Conservation (phyloP, 2,113 vertebrate genomes). For the Paralichthys olivaceus region DNA sequence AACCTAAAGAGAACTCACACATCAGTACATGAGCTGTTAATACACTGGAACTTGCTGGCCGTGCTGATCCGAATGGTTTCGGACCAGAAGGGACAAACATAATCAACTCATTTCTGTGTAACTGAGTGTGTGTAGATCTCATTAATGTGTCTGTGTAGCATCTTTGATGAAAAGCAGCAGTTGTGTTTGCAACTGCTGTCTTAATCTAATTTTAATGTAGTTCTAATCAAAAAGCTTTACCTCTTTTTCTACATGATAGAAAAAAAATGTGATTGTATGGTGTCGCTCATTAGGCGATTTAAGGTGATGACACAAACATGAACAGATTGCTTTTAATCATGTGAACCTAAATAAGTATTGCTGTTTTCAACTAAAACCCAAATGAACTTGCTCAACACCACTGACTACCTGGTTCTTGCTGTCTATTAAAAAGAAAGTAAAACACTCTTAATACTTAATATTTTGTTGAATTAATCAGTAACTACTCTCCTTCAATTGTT, state of each 20-base stretch:
- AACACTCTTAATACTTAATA: background rate
- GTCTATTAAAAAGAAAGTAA: background rate
- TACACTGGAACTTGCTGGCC: too few species aligned
- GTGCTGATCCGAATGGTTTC: background rate
- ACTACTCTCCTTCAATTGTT: background rate
- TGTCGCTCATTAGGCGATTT: background rate
- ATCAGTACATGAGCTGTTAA: too few species aligned
- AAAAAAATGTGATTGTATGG: background rate
- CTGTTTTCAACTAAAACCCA: background rate
- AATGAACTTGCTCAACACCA: too few species aligned
- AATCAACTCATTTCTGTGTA: background rate
- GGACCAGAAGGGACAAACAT: background rate
- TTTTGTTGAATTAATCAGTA: background rate
- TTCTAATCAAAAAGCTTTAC: background rate
- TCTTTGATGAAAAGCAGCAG: background rate
- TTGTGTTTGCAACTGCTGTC: background rate
- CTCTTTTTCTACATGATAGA: background rate
- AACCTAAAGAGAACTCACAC: too few species aligned
- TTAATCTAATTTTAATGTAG: background rate
- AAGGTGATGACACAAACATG: constrained; percentile 10
- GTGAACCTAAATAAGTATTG: background rate
- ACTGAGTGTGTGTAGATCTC: background rate
- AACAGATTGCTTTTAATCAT: constrained; percentile 9
- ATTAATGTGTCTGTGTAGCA: background rate
- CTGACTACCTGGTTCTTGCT: background rate